These are phyloP conservation scores for Clamator glandarius DNA, from an alignment of 2,797 vertebrate species.

Conservation along the genomic window DNA sequence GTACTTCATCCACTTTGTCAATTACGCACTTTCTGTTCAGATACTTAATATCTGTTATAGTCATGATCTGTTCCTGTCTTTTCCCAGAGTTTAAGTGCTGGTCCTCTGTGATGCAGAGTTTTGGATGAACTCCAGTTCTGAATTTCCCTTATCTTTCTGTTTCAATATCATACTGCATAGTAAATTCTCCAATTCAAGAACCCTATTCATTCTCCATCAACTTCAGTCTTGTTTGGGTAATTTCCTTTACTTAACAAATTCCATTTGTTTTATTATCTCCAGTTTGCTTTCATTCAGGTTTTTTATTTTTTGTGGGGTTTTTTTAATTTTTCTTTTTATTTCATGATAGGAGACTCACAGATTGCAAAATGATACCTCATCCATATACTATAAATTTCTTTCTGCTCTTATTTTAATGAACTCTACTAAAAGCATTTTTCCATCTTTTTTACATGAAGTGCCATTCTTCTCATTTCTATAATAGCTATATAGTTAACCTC, in stretches of 20 bases:
- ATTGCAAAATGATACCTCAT: not conserved
- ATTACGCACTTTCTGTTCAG: not conserved
- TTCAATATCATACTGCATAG: not conserved
- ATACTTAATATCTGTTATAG: not conserved
- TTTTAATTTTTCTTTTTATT: not conserved
- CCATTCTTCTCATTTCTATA: constrained; percentile 20
- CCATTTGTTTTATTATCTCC: not conserved
- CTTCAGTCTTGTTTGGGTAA: not conserved
- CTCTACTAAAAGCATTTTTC: constrained; percentile 35
- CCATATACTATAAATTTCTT: not conserved
- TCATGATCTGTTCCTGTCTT: not conserved
- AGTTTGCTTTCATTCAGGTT: not conserved
- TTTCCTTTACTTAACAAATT: not conserved
- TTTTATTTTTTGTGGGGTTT: not conserved
- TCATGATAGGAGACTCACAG: not conserved
- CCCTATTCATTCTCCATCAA: not conserved
- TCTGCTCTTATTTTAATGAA: constrained; percentile 40
- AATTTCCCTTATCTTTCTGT: not conserved
- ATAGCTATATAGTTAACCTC: not conserved
- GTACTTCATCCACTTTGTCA: not conserved
- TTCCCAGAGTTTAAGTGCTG: not conserved
- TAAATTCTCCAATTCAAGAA: not conserved
- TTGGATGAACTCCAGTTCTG: not conserved
- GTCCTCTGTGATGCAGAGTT: not conserved
- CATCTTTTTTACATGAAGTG: constrained; percentile 21